Conservation (phyloP, 2,797 vertebrate species). For the Enteromius mattozi region DNA sequence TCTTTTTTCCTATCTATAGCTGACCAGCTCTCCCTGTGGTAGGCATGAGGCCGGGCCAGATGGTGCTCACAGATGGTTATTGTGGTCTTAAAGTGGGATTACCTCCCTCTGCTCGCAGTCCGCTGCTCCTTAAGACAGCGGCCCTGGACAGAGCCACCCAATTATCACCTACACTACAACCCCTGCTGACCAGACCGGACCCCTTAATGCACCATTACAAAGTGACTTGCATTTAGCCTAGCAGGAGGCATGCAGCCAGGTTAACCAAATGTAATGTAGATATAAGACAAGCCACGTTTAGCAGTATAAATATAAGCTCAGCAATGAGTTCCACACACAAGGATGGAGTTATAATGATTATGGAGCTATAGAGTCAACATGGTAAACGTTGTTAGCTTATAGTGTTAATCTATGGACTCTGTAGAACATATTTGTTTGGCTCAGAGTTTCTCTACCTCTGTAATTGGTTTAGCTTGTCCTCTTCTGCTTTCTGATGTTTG, state of each 20-base stretch:
- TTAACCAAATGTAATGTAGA: slow-evolving; percentile 24
- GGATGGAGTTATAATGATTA: neutral
- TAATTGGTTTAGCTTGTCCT: slow-evolving; percentile 69
- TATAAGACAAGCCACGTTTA: slow-evolving; percentile 11
- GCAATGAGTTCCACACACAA: neutral
- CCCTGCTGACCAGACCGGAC: slow-evolving; percentile 52
- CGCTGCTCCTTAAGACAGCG: slow-evolving; percentile 72
- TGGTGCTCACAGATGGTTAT: slow-evolving; percentile 87
- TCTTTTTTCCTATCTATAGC: slow-evolving; percentile 16
- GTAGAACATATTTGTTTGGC: slow-evolving; percentile 42
- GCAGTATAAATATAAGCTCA: neutral
- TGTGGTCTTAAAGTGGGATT: slow-evolving; percentile 87
- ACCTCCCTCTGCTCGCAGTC: slow-evolving; percentile 76
- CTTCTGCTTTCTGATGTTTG: slow-evolving; percentile 39
- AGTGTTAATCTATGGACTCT: slow-evolving; percentile 17
- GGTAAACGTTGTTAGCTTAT: slow-evolving; percentile 11
- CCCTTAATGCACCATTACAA: slow-evolving; percentile 32
- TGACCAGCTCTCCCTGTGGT: slow-evolving; percentile 40
- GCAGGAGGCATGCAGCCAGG: slow-evolving; percentile 42
- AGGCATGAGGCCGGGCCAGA: slow-evolving; percentile 73
- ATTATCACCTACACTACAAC: slow-evolving; percentile 62
- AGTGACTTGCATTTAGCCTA: slow-evolving; percentile 46
- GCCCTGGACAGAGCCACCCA: slow-evolving; percentile 72
- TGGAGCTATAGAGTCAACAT: neutral
- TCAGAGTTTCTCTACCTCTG: slow-evolving; percentile 51